Evolutionary conservation across 2,113 vertebrate genomes (phyloP), one percentile per base, ranked within the genome.

Genomic region (Telmatochromis sp.): DNA sequence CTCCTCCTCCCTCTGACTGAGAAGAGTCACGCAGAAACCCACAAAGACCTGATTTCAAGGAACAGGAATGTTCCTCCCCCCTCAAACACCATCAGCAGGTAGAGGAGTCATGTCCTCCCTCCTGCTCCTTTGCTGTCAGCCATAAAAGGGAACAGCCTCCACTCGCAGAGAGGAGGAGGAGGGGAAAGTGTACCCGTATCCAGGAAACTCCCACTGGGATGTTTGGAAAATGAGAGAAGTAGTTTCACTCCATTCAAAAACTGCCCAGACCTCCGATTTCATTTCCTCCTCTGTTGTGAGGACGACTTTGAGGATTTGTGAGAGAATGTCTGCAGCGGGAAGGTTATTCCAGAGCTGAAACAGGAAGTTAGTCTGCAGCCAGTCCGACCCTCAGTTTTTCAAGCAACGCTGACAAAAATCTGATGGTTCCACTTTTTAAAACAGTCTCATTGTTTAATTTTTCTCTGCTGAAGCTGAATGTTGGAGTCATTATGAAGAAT

Each of bases 131-230:
- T 49, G 83, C 81, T 65, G 78, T 54, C 58, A 45, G 73, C 94
- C 92, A 89, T 95, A 94, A 92, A 95, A 95, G 94, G 95, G 88
- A 89, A 89, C 70, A 26, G 57, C 23, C 45, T 12, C 53, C 80
- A 87, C 86, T 87, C 31, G 58, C 13, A 37, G 53, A 83, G 88
- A 68, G 90, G 87, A 33, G 60, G 28, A 63, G 60, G 60, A 37
- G 23, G 37, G 57, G 42, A 6, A 40, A 81, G n/a, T 84, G 86
- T 91, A 93, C 89, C 91, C 80, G 89, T 92, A 81, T 92, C 86
- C 90, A 89, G 83, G 89, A 90, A 93, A 83, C 88, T 89, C 86
- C 87, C 83, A 28, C 68, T 86, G 82, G 85, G 92, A 87, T 47
- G 65, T 92, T 83, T 87, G 89, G 88, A 88, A 91, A 90, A 87